Evolutionary conservation across 2,888 invertebrate species (phyloP), one percentile per base, ranked within the genome.

Genomic region (Brachynemurus nebulosus): DNA sequence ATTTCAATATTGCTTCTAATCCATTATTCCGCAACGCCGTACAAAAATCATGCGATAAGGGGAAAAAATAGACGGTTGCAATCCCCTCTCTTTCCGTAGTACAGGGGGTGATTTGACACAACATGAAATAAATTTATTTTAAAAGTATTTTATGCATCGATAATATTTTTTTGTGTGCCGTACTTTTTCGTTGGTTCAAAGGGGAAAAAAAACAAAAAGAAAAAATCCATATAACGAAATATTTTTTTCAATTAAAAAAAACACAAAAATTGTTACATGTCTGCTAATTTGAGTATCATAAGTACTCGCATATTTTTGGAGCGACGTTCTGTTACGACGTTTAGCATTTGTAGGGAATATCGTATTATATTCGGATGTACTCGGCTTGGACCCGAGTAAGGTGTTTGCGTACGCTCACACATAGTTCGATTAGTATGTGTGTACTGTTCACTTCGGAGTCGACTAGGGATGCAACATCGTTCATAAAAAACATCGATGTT

Each of bases 351-450:
- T 23, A 23, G 23, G 23, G 7, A 23, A 30, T 30, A 30, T 12
- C 30, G 30, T 30, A 30, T 30, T 30, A 12, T 30, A 30, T 30
- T 30, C 30, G 30, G 30, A 30, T 30, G 30, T 30, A 30, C 30
- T 30, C 30, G 30, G 30, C 30, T 30, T 30, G 30, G 30, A 30
- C 30, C 30, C 30, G 30, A 30, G 30, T 30, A n/a, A 11, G 30
- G 30, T 30, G 30, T 30, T 30, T 14, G 30, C 14, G n/a, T 30
- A 14, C 30, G 30, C 30, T 30, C 30, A 30, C 30, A 30, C 30
- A 30, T 30, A 30, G 30, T 11, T 30, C 30, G 30, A 30, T 30
- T 30, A 30, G 30, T 30, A 30, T 30, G 30, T 30, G 30, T 8
- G 30, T 30, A 30, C 30, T 30, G 30, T n/a, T 30, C 30, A 12